phyloP scores from a whole-genome alignment of 2,797 vertebrate species.

The Clarias laeviceps region DNA sequence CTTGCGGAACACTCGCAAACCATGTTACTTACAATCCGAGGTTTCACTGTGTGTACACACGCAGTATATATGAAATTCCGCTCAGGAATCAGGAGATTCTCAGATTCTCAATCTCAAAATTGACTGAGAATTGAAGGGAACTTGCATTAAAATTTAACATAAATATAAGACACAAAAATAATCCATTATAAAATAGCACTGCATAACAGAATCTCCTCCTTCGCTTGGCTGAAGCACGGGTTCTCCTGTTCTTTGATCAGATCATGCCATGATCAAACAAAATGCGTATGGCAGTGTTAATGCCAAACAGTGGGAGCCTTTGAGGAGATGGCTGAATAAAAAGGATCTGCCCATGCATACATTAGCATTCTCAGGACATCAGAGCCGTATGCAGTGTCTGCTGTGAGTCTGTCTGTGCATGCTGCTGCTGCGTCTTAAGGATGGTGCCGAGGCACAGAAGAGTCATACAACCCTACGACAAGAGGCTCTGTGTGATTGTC shows the following conservation, averaged over 20 bases:
- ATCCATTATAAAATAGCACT: not conserved
- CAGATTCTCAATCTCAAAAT: not conserved
- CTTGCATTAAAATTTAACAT: not conserved
- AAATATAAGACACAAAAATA: not conserved
- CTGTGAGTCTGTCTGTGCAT: constrained; percentile 39
- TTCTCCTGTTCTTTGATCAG: constrained; percentile 9
- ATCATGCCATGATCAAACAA: constrained; percentile 10
- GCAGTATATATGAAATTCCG: no score
- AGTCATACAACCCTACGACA: constrained; percentile 39
- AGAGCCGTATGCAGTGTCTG: constrained; percentile 25
- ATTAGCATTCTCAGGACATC: constrained; percentile 46
- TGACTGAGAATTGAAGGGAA: not conserved
- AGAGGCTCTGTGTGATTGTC: constrained; percentile 50
- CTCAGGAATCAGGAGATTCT: no score
- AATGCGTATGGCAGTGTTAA: constrained; percentile 11
- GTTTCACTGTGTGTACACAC: no score
- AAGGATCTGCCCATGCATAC: constrained; percentile 17
- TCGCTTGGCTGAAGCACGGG: not conserved
- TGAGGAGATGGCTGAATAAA: constrained; percentile 14
- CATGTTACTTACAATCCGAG: no score
- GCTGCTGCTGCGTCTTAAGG: constrained; percentile 35
- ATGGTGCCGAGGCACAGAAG: constrained; percentile 33
- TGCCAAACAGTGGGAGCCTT: constrained; percentile 14
- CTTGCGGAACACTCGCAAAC: no score
- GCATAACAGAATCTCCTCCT: not conserved